Conservation (phyloP, 2,888 invertebrate species). For the Drosophila borborema region DNA sequence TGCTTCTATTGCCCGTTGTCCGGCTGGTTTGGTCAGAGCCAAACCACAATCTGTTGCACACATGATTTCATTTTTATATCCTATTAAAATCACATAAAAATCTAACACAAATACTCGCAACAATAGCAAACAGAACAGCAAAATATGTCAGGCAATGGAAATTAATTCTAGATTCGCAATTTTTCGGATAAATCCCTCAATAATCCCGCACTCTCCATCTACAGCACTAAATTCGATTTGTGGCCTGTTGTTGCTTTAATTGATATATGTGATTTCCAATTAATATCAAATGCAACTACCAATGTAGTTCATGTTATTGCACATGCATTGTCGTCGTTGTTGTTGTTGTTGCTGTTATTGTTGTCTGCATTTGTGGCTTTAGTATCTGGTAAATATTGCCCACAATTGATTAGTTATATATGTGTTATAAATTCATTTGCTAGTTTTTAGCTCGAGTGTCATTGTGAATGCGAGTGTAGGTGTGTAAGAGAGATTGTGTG, state of each 20-base stretch:
- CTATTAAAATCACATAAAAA: conserved; percentile 79
- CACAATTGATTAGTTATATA: conserved; percentile 46
- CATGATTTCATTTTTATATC: conserved; percentile 81
- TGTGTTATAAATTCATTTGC: conserved; percentile 16
- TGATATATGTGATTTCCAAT: conserved; percentile 58
- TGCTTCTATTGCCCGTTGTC: conserved; percentile 10
- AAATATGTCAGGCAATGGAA: conserved; percentile 46
- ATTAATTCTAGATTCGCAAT: conserved; percentile 45
- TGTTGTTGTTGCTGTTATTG: conserved; percentile 4
- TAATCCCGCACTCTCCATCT: not conserved
- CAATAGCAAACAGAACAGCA: conserved; percentile 7
- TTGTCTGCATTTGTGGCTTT: conserved; percentile 36
- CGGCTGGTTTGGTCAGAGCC: conserved; percentile 27
- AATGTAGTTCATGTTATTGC: conserved; percentile 8
- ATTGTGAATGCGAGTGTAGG: not conserved
- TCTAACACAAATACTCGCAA: conserved; percentile 61
- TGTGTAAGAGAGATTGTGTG: not conserved
- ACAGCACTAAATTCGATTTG: conserved; percentile 31
- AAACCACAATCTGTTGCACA: conserved; percentile 77
- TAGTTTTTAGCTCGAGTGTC: conserved; percentile 11
- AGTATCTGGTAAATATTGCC: conserved; percentile 14
- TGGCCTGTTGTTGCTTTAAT: conserved; percentile 45
- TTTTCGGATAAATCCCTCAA: conserved; percentile 31
- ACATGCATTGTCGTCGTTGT: conserved; percentile 1
- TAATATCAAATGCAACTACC: conserved; percentile 49